Evolutionary conservation across 2,797 vertebrate genomes (phyloP).

Genomic region (Malurus splendens): DNA sequence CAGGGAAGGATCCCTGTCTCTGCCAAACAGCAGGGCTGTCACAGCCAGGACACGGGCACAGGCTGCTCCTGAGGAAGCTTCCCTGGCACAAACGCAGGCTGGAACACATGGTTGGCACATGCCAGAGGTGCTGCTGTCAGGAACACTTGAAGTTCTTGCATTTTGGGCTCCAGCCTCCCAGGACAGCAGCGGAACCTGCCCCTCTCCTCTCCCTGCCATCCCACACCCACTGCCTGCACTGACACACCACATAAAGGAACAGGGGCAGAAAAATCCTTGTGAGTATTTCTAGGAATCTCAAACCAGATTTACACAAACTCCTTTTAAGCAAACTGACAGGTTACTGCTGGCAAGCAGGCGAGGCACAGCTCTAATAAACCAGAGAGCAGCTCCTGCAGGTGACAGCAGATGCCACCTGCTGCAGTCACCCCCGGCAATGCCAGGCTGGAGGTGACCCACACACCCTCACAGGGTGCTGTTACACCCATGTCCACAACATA

Average conservation of each 20-base stretch:
- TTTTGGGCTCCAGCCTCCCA: not conserved
- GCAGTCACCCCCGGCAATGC: not conserved
- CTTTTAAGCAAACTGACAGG: not conserved
- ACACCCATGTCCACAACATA: rapidly evolving
- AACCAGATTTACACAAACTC: not conserved
- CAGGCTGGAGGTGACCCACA: not conserved
- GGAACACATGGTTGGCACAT: rapidly evolving
- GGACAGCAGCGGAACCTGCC: not conserved
- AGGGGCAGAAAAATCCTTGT: not conserved
- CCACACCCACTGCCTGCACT: not conserved
- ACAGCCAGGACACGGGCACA: rapidly evolving
- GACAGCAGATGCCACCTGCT: not conserved
- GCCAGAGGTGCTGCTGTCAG: not conserved
- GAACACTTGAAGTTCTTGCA: not conserved
- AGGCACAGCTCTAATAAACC: not conserved
- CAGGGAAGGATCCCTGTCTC: not conserved
- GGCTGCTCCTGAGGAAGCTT: not conserved
- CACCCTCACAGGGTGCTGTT: not conserved
- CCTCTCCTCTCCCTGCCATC: not conserved
- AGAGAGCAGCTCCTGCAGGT: not conserved
- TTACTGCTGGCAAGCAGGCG: not conserved
- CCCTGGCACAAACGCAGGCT: not conserved
- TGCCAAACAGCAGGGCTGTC: not conserved
- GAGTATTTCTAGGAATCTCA: not conserved
- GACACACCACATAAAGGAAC: not conserved